A percentile compares a stretch with the other conserved stretches of the same genome.
Conservation (phyloP, 2,888 invertebrate species). For the Drosophila differens region DNA sequence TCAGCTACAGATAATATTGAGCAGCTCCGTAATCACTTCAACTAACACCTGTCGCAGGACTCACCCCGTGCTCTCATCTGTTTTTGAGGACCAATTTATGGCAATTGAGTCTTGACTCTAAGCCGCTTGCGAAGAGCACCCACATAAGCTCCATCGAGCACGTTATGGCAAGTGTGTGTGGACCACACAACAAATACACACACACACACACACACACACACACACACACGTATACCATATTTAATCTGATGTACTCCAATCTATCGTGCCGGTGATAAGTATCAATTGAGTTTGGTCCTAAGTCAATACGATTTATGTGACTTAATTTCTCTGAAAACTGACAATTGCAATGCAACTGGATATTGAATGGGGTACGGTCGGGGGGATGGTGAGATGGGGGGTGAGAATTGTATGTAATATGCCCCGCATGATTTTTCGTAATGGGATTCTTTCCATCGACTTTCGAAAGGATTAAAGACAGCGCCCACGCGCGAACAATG, state of each 20-base stretch:
- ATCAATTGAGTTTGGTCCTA: constrained; percentile 46
- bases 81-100: background rate
- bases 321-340: constrained; percentile 65
- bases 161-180: background rate
- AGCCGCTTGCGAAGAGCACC: constrained; percentile 34
- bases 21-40: background rate
- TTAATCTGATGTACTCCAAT: constrained; percentile 26
- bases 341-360: constrained; percentile 56
- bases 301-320: constrained; percentile 69
- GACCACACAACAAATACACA: constrained; percentile 44
- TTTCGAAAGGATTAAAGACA: constrained; percentile 66
- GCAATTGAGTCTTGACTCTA: constrained; percentile 18
- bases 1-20: background rate
- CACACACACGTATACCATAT: background rate
- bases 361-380: background rate
- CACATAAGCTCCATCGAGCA: constrained; percentile 22
- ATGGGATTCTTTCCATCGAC: constrained; percentile 5
- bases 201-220: background rate
- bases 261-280: constrained; percentile 47
- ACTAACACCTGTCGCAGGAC: constrained; percentile 1
- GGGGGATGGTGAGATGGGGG: background rate
- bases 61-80: background rate
- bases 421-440: constrained; percentile 64
- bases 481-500: constrained; percentile 60
- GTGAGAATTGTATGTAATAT: constrained; percentile 46